Percentiles rank a stretch among this genome's conserved stretches.
These are phyloP conservation scores for Botia almorhae DNA, from an alignment of 2,797 vertebrate species.

Conservation along the genomic window DNA sequence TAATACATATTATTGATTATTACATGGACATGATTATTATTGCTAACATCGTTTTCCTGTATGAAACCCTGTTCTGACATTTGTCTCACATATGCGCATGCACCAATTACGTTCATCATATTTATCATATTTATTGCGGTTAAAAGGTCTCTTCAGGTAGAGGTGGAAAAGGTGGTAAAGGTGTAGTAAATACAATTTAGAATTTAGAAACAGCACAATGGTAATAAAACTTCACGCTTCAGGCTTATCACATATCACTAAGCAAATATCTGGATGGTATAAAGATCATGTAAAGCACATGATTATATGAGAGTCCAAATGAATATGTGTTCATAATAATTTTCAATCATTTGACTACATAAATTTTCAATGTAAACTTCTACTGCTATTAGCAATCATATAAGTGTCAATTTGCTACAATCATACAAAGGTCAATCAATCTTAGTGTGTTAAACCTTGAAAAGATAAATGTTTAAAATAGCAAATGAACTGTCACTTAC, in stretches of 20 bases:
- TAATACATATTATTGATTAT: too few species aligned
- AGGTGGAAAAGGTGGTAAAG: neutral
- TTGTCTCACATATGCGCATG: too few species aligned
- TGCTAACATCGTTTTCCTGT: too few species aligned
- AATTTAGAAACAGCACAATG: neutral
- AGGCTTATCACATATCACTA: constrained; percentile 21
- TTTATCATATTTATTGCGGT: too few species aligned
- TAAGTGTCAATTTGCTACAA: too few species aligned
- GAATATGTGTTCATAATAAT: neutral
- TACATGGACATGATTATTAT: too few species aligned
- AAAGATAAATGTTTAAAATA: too few species aligned
- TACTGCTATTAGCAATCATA: neutral
- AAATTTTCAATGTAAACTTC: neutral
- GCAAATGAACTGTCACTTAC: neutral
- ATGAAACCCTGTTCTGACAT: too few species aligned
- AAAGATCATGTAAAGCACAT: constrained; percentile 17
- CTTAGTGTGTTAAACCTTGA: neutral
- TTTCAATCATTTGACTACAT: neutral
- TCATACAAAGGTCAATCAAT: too few species aligned
- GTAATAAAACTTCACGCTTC: neutral
- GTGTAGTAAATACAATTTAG: neutral
- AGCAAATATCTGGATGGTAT: constrained; percentile 21
- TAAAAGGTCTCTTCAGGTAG: too few species aligned
- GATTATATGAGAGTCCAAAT: neutral
- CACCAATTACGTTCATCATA: too few species aligned